Conservation (phyloP, 1,140 invertebrate species). For the Drosophila guanche region DNA sequence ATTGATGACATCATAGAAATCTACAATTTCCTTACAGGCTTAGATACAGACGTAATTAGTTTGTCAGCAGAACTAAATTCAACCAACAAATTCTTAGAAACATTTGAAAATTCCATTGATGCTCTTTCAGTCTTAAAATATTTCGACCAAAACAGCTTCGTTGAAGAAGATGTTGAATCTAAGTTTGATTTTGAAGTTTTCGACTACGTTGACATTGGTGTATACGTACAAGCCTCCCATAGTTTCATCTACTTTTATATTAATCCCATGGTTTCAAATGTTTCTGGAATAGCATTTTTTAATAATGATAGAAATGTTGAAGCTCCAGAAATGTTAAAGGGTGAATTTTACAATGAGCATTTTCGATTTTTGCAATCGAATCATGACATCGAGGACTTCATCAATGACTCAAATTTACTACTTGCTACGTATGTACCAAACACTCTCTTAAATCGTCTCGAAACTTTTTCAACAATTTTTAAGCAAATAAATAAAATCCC, state of each 20-base stretch:
- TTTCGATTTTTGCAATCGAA: conserved; percentile 84
- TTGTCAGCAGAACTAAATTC: conserved; percentile 84
- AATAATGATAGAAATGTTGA: conserved; percentile 8
- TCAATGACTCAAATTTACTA: conserved; percentile 84
- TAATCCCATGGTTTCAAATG: conserved; percentile 84
- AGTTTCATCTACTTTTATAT: conserved; percentile 85
- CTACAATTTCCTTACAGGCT: conserved; percentile 84
- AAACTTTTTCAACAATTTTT: conserved; percentile 45
- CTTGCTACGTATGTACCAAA: conserved; percentile 85
- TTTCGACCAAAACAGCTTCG: conserved; percentile 2
- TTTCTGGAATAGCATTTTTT: conserved; percentile 85
- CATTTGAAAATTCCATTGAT: conserved; percentile 83
- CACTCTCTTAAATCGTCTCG: conserved; percentile 79
- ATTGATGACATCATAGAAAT: conserved; percentile 84
- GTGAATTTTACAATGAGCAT: conserved; percentile 83
- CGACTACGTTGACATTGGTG: conserved; percentile 61
- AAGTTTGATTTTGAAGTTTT: conserved; percentile 36
- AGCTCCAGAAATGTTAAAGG: conserved; percentile 14
- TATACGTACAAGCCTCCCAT: conserved; percentile 71
- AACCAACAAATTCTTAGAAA: conserved; percentile 85
- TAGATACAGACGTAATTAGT: conserved; percentile 83
- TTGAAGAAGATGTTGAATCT: neutral
- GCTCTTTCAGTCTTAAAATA: conserved; percentile 32
- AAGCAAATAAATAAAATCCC: conserved; percentile 7
- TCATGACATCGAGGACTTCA: conserved; percentile 83